Percentiles rank a stretch among this genome's conserved stretches.
Evolutionary conservation across 2,113 vertebrate genomes (phyloP).

Genomic region (Agapornis roseicollis): DNA sequence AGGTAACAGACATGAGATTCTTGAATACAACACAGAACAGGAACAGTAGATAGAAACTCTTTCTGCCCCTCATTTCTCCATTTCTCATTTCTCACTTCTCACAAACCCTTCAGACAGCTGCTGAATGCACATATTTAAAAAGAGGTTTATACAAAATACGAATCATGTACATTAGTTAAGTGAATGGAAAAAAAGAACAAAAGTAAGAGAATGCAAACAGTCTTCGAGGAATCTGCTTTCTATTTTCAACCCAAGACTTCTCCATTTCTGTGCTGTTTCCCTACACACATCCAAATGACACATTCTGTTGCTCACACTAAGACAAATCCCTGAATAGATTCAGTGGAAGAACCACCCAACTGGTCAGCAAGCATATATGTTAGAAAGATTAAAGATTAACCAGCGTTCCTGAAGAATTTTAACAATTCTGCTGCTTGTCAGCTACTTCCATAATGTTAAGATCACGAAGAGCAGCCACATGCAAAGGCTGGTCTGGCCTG

Average conservation of each 20-base stretch:
- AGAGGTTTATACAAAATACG: not conserved
- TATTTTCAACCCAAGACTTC: not conserved
- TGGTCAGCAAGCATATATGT: not conserved
- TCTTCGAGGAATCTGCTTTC: not conserved
- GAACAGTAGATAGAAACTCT: not conserved
- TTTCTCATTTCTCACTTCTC: no score
- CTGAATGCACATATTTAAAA: not conserved
- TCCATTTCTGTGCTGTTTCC: not conserved
- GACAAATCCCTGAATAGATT: not conserved
- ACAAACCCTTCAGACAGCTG: not conserved
- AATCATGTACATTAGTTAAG: not conserved
- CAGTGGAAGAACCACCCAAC: not conserved
- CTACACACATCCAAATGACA: accelerated
- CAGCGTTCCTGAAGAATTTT: not conserved
- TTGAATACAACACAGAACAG: not conserved
- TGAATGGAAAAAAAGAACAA: not conserved
- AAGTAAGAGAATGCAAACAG: not conserved
- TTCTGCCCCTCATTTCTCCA: no score
- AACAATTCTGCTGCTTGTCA: not conserved
- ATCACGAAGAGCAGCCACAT: not conserved
- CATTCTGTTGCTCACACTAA: not conserved
- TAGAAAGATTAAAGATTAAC: not conserved
- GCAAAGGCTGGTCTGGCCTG: not conserved
- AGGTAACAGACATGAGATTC: not conserved
- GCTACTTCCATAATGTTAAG: not conserved